Conservation (phyloP, 2,113 vertebrate species). For the Heptranchias perlo region DNA sequence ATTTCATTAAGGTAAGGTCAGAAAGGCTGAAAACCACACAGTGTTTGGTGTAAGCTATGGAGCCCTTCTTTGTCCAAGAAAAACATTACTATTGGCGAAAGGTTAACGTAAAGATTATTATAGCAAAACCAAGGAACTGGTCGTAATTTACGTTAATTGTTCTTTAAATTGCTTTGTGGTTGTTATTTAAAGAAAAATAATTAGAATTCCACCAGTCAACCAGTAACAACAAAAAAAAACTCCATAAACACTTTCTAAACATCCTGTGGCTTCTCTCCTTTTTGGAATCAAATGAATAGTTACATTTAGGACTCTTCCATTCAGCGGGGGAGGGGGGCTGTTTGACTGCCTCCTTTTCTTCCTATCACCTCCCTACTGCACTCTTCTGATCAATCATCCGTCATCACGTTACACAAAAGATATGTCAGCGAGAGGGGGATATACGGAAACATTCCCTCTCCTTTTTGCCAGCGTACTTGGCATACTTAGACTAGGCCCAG, state of each 20-base stretch:
- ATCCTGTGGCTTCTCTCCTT: neutral
- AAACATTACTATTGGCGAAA: constrained; percentile 18
- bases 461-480: neutral
- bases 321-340: no score
- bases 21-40: neutral
- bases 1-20: neutral
- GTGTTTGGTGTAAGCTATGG: neutral
- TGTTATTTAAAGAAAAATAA: constrained; percentile 23
- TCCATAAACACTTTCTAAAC: constrained; percentile 6
- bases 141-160: constrained; percentile 24
- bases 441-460: neutral
- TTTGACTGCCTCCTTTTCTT: neutral
- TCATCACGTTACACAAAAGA: neutral
- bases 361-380: neutral
- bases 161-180: constrained; percentile 22
- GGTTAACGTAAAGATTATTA: neutral
- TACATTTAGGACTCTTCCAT: neutral
- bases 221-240: neutral
- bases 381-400: neutral
- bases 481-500: neutral
- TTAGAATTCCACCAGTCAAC: constrained; percentile 4
- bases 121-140: constrained; percentile 13
- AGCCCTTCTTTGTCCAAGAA: neutral
- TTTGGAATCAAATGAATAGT: neutral
- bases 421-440: neutral